These are phyloP conservation scores for Tiliacea citrago DNA, from an alignment of 2,888 invertebrate genomes.

Conservation along the genomic window DNA sequence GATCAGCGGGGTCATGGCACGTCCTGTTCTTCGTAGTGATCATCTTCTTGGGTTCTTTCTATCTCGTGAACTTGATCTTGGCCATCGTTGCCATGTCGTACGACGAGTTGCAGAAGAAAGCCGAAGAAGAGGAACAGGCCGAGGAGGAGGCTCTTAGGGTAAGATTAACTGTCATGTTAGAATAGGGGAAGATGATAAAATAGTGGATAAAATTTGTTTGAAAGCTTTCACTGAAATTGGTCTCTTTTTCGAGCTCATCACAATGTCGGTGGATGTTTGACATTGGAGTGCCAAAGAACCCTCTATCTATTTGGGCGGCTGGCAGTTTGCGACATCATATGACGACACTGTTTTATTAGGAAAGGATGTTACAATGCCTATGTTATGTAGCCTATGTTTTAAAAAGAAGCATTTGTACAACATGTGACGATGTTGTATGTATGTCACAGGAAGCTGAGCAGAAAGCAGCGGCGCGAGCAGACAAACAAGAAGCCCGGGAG, in stretches of 20 bases:
- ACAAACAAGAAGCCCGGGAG: conserved; percentile 91
- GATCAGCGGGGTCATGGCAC: conserved; percentile 99
- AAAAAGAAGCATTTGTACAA: background rate
- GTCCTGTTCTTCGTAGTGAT: conserved; percentile 99
- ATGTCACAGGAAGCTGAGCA: conserved; percentile 94
- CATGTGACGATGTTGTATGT: background rate
- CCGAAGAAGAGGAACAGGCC: conserved; percentile 98
- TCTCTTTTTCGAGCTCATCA: background rate
- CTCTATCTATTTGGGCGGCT: background rate
- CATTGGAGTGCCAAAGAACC: background rate
- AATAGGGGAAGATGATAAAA: conserved; percentile 7
- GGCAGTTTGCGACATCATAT: background rate
- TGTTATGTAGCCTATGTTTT: background rate
- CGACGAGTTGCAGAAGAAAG: conserved; percentile 99
- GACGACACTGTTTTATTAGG: background rate
- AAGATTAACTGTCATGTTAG: conserved; percentile 69
- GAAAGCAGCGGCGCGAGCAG: conserved; percentile 93
- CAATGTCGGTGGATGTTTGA: background rate
- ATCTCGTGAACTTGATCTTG: conserved; percentile 99
- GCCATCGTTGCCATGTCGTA: conserved; percentile 99
- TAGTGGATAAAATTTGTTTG: background rate
- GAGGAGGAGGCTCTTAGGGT: conserved; percentile 98
- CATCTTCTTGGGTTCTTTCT: conserved; percentile 99
- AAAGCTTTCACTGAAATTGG: too few relatives aligned
- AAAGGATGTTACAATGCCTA: background rate